Conservation (phyloP, 2,113 vertebrate species). For the Podarcis raffonei region DNA sequence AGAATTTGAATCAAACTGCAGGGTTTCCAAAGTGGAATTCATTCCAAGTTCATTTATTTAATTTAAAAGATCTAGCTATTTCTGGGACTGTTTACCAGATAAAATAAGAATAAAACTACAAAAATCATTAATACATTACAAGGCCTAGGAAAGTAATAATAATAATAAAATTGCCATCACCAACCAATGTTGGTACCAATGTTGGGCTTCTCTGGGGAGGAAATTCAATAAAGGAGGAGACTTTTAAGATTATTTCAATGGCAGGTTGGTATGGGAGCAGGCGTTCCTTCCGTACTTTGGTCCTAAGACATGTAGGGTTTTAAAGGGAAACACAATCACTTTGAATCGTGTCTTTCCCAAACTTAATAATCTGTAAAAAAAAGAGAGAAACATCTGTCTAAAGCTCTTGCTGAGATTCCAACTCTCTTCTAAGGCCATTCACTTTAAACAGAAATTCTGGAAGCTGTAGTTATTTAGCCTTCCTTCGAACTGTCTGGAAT, state of each 20-base stretch:
- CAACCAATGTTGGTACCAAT: too few species aligned
- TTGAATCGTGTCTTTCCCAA: neutral
- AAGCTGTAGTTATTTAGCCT: neutral
- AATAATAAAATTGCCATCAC: too few species aligned
- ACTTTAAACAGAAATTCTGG: neutral
- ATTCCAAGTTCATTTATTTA: too few species aligned
- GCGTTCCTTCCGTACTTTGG: neutral
- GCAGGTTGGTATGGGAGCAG: neutral
- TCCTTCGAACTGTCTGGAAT: neutral
- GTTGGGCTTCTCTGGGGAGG: too few species aligned
- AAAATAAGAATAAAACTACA: neutral
- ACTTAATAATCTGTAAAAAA: neutral
- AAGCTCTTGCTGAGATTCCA: neutral
- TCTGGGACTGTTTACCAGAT: too few species aligned
- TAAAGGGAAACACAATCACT: neutral
- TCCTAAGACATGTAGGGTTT: neutral
- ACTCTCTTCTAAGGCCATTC: neutral
- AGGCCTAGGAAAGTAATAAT: too few species aligned
- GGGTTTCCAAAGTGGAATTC: neutral
- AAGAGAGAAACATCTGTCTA: neutral
- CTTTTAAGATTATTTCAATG: too few species aligned
- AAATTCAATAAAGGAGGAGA: neutral
- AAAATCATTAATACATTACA: too few species aligned
- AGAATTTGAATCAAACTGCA: neutral
- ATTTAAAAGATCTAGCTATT: too few species aligned